Evolutionary conservation across 2,113 vertebrate species (phyloP).

Genomic region (Lipophrys pholis): DNA sequence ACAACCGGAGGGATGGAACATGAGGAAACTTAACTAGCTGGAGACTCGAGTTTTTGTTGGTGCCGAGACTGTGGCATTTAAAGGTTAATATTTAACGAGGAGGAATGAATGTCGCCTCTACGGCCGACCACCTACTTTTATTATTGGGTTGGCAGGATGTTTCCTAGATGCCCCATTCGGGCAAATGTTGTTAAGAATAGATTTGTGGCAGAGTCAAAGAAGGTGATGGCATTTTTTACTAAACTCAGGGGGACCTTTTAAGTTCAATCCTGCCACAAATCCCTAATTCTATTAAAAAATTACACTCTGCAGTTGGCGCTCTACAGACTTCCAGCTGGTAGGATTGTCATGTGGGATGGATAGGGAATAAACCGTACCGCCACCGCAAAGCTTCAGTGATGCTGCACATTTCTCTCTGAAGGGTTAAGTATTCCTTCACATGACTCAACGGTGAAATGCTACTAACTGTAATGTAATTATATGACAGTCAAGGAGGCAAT

Average conservation of each 20-base stretch:
- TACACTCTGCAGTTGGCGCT: not conserved
- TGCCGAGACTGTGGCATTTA: slow-evolving; percentile 57
- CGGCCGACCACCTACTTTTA: slow-evolving; percentile 21
- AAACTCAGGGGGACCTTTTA: not conserved
- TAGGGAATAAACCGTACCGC: not conserved
- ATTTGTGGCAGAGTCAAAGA: slow-evolving; percentile 7
- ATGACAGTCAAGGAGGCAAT: not conserved
- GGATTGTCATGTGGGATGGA: not conserved
- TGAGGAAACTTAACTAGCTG: not conserved
- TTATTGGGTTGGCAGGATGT: slow-evolving; percentile 29
- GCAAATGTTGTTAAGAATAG: slow-evolving; percentile 9
- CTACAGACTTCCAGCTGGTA: not conserved
- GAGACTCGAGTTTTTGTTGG: slow-evolving; percentile 7
- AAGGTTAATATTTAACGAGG: slow-evolving; percentile 67
- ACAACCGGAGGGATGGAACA: too few species aligned
- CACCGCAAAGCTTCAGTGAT: not conserved
- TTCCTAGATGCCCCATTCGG: slow-evolving; percentile 17
- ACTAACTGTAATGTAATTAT: not conserved
- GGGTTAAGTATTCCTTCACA: not conserved
- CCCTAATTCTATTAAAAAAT: not conserved
- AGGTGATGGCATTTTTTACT: too few species aligned
- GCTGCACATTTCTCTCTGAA: not conserved
- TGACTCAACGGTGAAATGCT: not conserved
- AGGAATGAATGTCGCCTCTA: slow-evolving; percentile 36
- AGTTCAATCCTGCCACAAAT: slow-evolving; percentile 2